These are phyloP conservation scores for Pimpla rufipes DNA, from an alignment of 2,888 invertebrate species.

Conservation along the genomic window DNA sequence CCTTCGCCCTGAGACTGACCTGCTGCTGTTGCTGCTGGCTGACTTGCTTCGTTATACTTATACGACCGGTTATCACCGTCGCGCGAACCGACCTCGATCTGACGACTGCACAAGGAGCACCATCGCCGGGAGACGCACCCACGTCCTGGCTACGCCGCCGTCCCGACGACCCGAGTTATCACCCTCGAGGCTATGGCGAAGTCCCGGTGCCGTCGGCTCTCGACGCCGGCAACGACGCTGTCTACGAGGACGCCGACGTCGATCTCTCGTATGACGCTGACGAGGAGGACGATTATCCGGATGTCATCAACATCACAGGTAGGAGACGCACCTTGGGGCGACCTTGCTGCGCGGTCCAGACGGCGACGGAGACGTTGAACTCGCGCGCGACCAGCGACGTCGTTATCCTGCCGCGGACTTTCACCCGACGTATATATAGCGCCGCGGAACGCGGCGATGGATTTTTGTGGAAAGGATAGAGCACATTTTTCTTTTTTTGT, in stretches of 20 bases:
- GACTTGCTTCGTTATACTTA: conserved; percentile 82
- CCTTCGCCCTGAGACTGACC: conserved; percentile 84
- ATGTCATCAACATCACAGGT: conserved; percentile 84
- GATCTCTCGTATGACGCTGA: conserved; percentile 78
- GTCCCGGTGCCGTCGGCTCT: conserved; percentile 50
- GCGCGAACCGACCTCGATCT: conserved; percentile 15
- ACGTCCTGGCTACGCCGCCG: conserved; percentile 46
- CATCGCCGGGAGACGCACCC: conserved; percentile 31
- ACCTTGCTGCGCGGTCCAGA: not conserved
- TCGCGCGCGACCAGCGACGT: not conserved
- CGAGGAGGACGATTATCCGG: conserved; percentile 83
- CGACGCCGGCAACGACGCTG: conserved; percentile 60
- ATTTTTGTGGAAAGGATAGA: not conserved
- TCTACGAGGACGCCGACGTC: conserved; percentile 68
- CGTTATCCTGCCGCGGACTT: conserved; percentile 13
- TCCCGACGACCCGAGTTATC: conserved; percentile 72
- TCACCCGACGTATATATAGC: conserved; percentile 5
- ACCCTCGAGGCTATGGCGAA: conserved; percentile 65
- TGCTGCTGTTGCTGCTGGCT: conserved; percentile 81
- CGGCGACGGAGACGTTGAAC: conserved; percentile 40
- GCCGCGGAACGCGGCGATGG: not conserved
- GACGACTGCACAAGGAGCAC: conserved; percentile 3
- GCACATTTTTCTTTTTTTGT: not conserved
- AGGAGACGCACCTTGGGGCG: conserved; percentile 45
- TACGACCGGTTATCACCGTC: conserved; percentile 66